Evolutionary conservation across 2,888 invertebrate species (phyloP), one percentile per base, ranked within the genome.

Genomic region (Trichopoda pennipes): DNA sequence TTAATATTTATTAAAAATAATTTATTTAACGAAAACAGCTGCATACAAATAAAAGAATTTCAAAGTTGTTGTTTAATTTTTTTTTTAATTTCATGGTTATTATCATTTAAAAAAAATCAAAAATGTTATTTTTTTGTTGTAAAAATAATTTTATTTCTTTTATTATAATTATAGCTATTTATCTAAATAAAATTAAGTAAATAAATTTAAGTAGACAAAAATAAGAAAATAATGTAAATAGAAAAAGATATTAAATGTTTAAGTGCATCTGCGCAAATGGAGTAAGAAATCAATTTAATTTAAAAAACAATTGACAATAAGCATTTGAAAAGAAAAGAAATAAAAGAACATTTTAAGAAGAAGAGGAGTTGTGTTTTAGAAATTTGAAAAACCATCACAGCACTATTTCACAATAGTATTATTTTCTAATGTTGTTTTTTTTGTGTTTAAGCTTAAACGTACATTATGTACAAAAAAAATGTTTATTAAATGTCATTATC

Each of bases 381-480:
- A 78, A 72, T 64, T 78, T 73, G 56, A 68, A 61, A 77, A 74
- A 66, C 78, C 81, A 82, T 82, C 81, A 82, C 81, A 82, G 81
- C 81, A 72, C 70, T 79, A 82, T 70, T 78, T 35, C 44, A 56
- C 23, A 70, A 78, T 77, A 77, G 66, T 76, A 70, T 32, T 63
- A 28, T 35, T 49, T 32, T 60, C 28, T n/a, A n/a, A n/a, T n/a
- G n/a, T n/a, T n/a, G n/a, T n/a, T 32, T 44, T 49, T 8, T 17
- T 7, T 7, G 28, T 4, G 28, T 28, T 28, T 28, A 4, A 64
- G 32, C 64, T 63, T 58, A 76, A 55, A 55, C 53, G 58, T 66
- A 58, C 51, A n/a, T 28, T 28, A 28, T 28, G 28, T 28, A 28
- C 28, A 28, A 28, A 6, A 35, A 64, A 75, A 63, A 63, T 56